Conservation (phyloP, 1,140 invertebrate genomes). For the Aporrectodea caliginosa region DNA sequence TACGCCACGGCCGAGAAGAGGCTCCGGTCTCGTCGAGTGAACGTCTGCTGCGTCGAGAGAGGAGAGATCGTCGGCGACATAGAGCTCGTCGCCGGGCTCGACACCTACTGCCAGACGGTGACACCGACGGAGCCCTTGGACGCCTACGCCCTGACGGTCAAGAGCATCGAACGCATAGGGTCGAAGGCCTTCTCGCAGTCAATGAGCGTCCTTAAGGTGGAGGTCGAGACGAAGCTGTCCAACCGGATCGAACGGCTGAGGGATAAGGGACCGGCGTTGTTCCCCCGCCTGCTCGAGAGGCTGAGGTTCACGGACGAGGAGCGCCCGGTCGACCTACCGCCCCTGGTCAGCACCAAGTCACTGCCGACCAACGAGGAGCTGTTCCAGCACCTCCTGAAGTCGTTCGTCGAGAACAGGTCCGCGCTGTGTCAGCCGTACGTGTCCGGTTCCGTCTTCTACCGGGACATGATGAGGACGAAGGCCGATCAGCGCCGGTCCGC, state of each 20-base stretch:
- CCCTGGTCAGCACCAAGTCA: not conserved
- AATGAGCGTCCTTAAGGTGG: not conserved
- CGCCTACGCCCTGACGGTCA: not conserved
- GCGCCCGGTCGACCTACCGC: not conserved
- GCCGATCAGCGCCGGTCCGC: not conserved
- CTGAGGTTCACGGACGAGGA: not conserved
- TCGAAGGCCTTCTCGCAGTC: not conserved
- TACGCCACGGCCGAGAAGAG: not conserved
- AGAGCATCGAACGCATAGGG: not conserved
- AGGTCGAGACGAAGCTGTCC: not conserved
- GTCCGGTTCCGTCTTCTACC: not conserved
- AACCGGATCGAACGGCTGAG: not conserved
- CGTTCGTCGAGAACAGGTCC: constrained; percentile 7
- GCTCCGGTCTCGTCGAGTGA: not conserved
- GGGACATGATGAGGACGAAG: constrained; percentile 10
- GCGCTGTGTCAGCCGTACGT: not conserved
- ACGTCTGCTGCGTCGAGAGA: not conserved
- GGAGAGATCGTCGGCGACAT: not conserved
- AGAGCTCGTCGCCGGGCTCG: not conserved
- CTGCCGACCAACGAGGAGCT: not conserved
- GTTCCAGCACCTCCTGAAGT: constrained; percentile 7
- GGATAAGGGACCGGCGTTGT: not conserved
- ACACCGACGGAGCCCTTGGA: not conserved
- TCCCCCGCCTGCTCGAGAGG: not conserved
- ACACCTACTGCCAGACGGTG: not conserved